phyloP scores from a whole-genome alignment of 2,113 vertebrate genomes.

The Drymodes brunneopygia region DNA sequence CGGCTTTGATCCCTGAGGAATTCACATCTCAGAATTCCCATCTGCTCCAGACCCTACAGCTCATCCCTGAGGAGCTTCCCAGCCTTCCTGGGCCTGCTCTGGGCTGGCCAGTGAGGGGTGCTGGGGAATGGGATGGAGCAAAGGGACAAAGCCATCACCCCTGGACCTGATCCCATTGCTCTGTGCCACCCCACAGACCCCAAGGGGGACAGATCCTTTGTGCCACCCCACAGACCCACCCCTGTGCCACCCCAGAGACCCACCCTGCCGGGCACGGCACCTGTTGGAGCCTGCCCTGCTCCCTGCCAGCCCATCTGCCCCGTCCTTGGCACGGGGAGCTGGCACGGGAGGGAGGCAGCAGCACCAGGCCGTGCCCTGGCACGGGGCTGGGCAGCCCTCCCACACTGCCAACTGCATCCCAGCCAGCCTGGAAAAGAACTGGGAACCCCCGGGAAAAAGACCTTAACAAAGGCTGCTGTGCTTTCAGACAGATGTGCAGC shows the following conservation, averaged over 20 bases:
- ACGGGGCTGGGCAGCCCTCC: not conserved
- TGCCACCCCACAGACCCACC: not conserved
- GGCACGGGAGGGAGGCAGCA: not conserved
- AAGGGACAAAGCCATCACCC: not conserved
- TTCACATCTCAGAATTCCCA: not conserved
- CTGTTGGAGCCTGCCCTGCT: not conserved
- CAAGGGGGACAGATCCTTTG: not conserved
- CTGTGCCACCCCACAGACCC: too few species aligned
- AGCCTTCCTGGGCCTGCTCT: not conserved
- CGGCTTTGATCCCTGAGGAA: not conserved
- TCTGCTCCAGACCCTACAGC: not conserved
- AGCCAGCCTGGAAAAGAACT: not conserved
- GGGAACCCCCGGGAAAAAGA: not conserved
- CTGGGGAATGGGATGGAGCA: not conserved
- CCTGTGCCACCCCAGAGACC: not conserved
- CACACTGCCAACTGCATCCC: not conserved
- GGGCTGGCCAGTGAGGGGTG: not conserved
- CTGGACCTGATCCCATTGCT: not conserved
- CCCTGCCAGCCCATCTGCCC: not conserved
- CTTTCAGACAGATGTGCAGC: not conserved
- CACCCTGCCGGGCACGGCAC: rapidly evolving
- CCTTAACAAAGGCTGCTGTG: not conserved
- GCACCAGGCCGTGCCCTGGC: not conserved
- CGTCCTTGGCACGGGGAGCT: not conserved
- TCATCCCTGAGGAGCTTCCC: not conserved